Conservation (phyloP, 2,113 vertebrate species). For the Vicugna pacos region DNA sequence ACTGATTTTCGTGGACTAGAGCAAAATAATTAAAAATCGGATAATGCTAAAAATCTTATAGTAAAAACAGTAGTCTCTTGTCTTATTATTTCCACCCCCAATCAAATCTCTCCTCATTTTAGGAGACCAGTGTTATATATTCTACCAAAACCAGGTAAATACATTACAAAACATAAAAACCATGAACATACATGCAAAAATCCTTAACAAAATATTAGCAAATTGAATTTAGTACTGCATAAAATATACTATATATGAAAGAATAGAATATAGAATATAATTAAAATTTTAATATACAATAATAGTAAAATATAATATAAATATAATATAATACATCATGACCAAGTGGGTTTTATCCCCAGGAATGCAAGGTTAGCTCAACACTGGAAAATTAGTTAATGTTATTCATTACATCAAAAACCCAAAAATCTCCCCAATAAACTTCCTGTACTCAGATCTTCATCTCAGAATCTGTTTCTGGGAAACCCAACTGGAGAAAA, state of each 20-base stretch:
- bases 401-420: not conserved
- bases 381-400: not conserved
- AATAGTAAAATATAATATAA: not conserved
- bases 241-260: not conserved
- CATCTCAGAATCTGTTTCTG: not conserved
- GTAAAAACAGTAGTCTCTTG: not conserved
- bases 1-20: not conserved
- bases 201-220: not conserved
- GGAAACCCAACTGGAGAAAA: not conserved
- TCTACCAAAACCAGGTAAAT: not conserved
- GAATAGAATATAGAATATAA: not conserved
- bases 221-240: not conserved
- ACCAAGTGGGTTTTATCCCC: not conserved
- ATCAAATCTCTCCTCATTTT: not conserved
- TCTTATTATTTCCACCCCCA: not conserved
- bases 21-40: not conserved
- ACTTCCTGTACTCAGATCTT: not conserved
- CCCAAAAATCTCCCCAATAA: not conserved
- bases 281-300: not conserved
- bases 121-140: not conserved
- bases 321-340: not conserved
- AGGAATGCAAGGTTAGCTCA: not conserved
- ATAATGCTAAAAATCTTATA: not conserved
- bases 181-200: not conserved
- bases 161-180: not conserved